These are phyloP conservation scores for Bombycilla garrulus DNA, from an alignment of 2,113 vertebrate species.

Conservation along the genomic window DNA sequence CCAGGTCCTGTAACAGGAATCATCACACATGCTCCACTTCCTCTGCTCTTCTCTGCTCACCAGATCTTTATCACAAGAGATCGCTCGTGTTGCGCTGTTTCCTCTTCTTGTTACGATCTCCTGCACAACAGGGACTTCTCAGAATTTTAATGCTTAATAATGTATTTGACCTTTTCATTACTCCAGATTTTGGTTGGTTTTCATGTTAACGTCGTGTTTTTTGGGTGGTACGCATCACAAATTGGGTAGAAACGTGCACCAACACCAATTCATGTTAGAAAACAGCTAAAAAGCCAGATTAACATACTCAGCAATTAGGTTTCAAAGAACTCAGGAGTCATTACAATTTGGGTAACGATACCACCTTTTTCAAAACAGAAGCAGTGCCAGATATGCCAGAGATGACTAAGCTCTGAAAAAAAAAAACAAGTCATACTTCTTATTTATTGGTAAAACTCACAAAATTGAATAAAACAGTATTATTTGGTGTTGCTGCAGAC, in stretches of 20 bases:
- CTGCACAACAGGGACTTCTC: conserved; percentile 64
- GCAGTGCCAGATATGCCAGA: conserved; percentile 53
- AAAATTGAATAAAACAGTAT: neutral
- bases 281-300: neutral
- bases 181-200: conserved; percentile 4
- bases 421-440: conserved; percentile 13
- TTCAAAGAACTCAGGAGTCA: conserved; percentile 58
- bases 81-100: conserved; percentile 58
- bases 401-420: conserved; percentile 61
- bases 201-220: neutral
- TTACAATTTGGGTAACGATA: conserved; percentile 43
- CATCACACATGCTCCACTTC: conserved; percentile 64
- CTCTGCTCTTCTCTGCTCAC: conserved; percentile 59
- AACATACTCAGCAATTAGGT: conserved; percentile 14
- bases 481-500: neutral
- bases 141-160: conserved; percentile 65
- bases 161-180: conserved; percentile 57
- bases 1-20: conserved; percentile 56
- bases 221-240: neutral
- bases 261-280: neutral
- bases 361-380: conserved; percentile 55
- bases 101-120: conserved; percentile 69
- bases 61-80: conserved; percentile 73
- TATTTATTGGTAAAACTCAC: neutral
- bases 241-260: neutral